Conservation (phyloP, 2,113 vertebrate species). For the Mixornis gularis region DNA sequence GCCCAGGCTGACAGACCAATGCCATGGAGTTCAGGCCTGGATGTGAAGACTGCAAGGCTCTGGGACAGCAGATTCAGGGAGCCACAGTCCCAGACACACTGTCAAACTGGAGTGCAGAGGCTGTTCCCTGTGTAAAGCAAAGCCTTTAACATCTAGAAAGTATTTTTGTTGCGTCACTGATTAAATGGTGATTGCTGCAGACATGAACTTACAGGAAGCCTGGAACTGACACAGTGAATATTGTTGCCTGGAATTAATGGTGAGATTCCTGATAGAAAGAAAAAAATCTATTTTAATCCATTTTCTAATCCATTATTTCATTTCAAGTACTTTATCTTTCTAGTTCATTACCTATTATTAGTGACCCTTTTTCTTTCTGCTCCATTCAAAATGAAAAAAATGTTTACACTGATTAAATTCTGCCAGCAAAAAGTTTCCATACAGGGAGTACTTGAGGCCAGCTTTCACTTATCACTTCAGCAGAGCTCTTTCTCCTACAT, state of each 20-base stretch:
- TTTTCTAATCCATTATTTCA: not conserved
- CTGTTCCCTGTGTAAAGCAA: not conserved
- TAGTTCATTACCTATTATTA: conserved; percentile 23
- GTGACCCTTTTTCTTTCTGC: not conserved
- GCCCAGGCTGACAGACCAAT: not conserved
- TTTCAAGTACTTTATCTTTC: conserved; percentile 27
- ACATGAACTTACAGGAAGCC: not conserved
- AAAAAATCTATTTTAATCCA: not conserved
- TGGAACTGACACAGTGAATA: not conserved
- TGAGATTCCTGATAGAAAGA: not conserved
- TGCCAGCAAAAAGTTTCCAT: conserved; percentile 4
- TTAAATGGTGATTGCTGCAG: not conserved
- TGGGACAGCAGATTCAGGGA: not conserved
- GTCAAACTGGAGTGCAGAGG: not conserved
- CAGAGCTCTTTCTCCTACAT: not conserved
- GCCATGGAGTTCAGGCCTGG: not conserved
- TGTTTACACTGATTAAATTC: conserved; percentile 43
- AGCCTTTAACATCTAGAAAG: not conserved
- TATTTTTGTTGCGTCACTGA: not conserved
- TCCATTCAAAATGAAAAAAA: conserved; percentile 41
- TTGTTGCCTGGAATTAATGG: not conserved
- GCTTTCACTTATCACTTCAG: not conserved
- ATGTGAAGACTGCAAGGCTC: not conserved
- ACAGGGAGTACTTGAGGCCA: not conserved
- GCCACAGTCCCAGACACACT: not conserved